Evolutionary conservation across 1,140 invertebrate genomes (phyloP).

Genomic region (Drosophila nigromelanica): DNA sequence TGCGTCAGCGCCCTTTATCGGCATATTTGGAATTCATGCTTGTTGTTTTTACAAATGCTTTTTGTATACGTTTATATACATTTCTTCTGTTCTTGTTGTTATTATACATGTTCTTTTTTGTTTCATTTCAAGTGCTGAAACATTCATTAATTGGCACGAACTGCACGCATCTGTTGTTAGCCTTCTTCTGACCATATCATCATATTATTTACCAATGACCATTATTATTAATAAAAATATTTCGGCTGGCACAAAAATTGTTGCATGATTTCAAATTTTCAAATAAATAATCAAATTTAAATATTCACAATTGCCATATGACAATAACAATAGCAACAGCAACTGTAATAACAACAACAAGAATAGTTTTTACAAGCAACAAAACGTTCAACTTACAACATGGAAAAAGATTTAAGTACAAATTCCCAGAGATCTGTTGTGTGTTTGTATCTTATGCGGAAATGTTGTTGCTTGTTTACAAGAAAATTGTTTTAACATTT

Average conservation of each 20-base stretch:
- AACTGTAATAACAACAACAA: constrained; percentile 1
- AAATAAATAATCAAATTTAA: not conserved
- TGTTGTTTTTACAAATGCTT: constrained; percentile 51
- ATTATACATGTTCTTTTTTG: constrained; percentile 1
- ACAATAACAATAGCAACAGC: constrained; percentile 6
- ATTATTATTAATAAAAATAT: constrained; percentile 37
- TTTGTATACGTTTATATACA: constrained; percentile 38
- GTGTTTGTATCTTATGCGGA: constrained; percentile 42
- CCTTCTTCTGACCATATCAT: constrained; percentile 23
- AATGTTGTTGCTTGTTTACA: constrained; percentile 59
- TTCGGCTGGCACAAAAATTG: constrained; percentile 8
- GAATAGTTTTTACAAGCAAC: constrained; percentile 20
- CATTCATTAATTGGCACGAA: constrained; percentile 64
- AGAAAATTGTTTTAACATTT: constrained; percentile 55
- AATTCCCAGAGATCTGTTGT: constrained; percentile 47
- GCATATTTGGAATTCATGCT: constrained; percentile 46
- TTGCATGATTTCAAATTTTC: not conserved
- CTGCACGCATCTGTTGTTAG: constrained; percentile 62
- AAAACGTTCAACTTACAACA: constrained; percentile 36
- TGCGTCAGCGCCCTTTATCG: constrained; percentile 60
- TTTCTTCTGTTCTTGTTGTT: constrained; percentile 5
- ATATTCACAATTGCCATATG: constrained; percentile 20
- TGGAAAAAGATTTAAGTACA: constrained; percentile 38
- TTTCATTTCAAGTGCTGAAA: constrained; percentile 48
- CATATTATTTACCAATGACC: constrained; percentile 32